Percentiles rank a stretch among this genome's conserved stretches.
Conservation (phyloP, 53 echinoderm and acorn worm genomes). For the Echinometra lucunter region DNA sequence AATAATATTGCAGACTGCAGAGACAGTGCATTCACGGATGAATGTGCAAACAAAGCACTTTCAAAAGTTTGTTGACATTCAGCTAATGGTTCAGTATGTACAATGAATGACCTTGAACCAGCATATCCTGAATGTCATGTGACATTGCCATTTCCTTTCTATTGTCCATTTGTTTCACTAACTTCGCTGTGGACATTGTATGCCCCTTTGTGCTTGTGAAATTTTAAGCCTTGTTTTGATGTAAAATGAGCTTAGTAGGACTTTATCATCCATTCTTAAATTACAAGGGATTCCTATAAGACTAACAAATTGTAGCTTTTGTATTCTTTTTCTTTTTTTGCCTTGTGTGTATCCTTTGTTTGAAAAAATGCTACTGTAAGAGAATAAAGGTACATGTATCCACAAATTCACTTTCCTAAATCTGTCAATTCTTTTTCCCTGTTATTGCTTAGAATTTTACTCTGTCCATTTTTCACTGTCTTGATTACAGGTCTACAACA, state of each 20-base stretch:
- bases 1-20: neutral
- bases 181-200: neutral
- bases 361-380: no score
- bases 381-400: no score
- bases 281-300: no score
- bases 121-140: constrained; percentile 35
- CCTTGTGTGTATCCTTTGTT: no score
- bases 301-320: no score
- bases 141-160: constrained; percentile 24
- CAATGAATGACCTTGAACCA: neutral
- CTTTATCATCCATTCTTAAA: no score
- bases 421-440: no score
- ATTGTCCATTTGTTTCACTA: constrained; percentile 4
- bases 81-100: neutral
- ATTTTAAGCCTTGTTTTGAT: neutral
- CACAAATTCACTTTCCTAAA: no score
- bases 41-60: neutral
- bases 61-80: constrained; percentile 29
- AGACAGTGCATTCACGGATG: neutral
- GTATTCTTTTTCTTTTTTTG: no score
- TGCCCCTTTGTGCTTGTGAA: neutral
- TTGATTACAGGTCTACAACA: no score
- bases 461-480: no score
- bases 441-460: no score
- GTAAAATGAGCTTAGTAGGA: neutral